Evolutionary conservation across 1,140 invertebrate genomes (phyloP), one percentile per base, ranked within the genome.

Genomic region (Diabrotica undecimpunctata): DNA sequence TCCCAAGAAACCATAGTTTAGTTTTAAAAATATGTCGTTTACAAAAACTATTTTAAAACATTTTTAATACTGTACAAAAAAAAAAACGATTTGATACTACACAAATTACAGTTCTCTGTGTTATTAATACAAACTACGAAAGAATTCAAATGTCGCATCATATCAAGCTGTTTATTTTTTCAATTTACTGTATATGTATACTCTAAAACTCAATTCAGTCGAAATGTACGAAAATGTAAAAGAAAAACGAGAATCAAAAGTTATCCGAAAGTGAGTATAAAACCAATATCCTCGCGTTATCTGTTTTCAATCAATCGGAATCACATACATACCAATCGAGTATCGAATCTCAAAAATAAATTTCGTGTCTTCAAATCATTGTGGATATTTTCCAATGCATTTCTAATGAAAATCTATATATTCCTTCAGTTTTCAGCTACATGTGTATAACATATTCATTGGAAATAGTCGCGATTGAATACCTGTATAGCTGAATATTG

Each of bases 291-390:
- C 58, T 13, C 12, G n/a, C 59, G 59, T 66, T 66, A 66, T 66
- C 65, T 66, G 54, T 66, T 66, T 66, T 62, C 65, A 59, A 66
- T 66, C 65, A 66, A 66, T 66, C 59, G 38, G 53, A 66, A 66
- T 66, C 65, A 66, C 65, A 65, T 65, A 65, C 64, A 60, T 65
- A 66, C 56, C 65, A 66, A 66, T 66, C 39, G 52, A 62, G 41
- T 60, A 60, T 50, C 58, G 41, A 58, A 58, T 38, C 36, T 37
- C 35, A 41, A 41, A 58, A 46, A 60, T 60, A 60, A 60, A 60
- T 60, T 60, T 60, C 46, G 36, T 60, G 38, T 46, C 58, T 60
- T 50, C 13, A 13, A 60, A 25, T n/a, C 39, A 54, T 54, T 54
- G 10, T 46, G n/a, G n/a, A 46, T 60, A 60, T 60, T 50, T 60